Base-by-base conservation (phyloP, 1,140 invertebrate genomes). In the Agrilus planipennis region DNA sequence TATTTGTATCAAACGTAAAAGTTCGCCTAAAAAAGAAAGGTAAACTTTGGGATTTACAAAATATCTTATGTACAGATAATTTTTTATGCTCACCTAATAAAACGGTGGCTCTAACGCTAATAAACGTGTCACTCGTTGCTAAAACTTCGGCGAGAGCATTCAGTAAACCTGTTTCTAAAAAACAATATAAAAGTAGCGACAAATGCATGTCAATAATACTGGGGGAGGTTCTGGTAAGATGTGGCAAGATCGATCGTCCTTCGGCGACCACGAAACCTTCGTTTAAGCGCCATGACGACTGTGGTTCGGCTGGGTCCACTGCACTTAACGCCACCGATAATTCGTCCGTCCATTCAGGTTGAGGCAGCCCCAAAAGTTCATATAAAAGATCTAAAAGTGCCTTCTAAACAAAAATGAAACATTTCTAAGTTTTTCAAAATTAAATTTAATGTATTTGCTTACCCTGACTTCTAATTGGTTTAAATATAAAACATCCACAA, bases 251-350 rank as follows among this genome's bases (percentile, higher is more conserved):
- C 14, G 72, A 74, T 40, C 74, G 75, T 10, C 86, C 90, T 67
- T 96, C 92, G 22, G 82, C 79, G 4, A 84, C 86, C 0, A 96
- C 80, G 63, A 96, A 97, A 10, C 89, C 91, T 61, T 94, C 89
- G 44, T 77, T 80, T 1, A 97, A 64, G 46, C 84, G 75, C 89
- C 90, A 96, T 0, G 76, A 71, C 32, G 90, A 82, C 55, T 83
- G 73, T 4, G 75, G 75, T 55, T 79, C 75, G 18, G 84, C 82
- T 1, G 86, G 85, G 72, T 92, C 85, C 25, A 90, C 78, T 25
- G 87, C 86, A 44, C 80, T 75, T 34, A 96, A 60, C 2, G 91
- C 90, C 19, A 85, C 79, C 17, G 78, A 76, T 46, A 92, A 84
- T 58, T 94, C 87, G 52, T 91, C 88, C 2, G 88, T 90, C 87